A percentile compares a stretch with the other conserved stretches of the same genome.
phyloP scores from a whole-genome alignment of 2,888 invertebrate genomes.

The Pandemis cinnamomeana region DNA sequence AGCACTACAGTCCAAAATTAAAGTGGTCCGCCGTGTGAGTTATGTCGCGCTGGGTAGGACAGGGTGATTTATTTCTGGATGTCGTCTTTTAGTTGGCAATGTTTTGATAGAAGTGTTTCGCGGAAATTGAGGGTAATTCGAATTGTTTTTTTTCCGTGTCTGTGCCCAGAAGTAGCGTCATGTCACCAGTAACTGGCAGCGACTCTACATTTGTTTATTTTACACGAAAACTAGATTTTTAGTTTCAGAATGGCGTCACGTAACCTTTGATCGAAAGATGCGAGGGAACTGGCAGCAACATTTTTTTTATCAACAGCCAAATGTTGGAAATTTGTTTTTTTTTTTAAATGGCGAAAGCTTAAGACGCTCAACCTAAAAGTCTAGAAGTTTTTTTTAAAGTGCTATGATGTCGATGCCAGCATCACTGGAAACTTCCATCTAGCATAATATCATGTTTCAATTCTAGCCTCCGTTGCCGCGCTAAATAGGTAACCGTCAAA shows the following conservation, averaged over 20 bases:
- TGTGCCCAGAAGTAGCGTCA: background rate
- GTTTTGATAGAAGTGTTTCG: slow-evolving; percentile 40
- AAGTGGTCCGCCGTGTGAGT: background rate
- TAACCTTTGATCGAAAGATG: background rate
- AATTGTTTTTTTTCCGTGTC: slow-evolving; percentile 9
- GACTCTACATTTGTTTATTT: slow-evolving; percentile 8
- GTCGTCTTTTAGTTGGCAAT: slow-evolving; percentile 38
- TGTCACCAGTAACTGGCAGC: slow-evolving; percentile 5
- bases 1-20: slow-evolving; percentile 11
- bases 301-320: no score
- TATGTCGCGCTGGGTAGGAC: slow-evolving; percentile 2
- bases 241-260: background rate
- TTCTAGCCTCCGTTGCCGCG: background rate
- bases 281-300: background rate
- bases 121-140: slow-evolving; percentile 32
- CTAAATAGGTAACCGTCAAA: background rate
- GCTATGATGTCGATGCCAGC: no score
- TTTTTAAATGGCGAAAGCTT: no score
- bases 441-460: background rate
- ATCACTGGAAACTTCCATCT: no score
- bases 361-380: no score
- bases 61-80: slow-evolving; percentile 33
- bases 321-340: background rate
- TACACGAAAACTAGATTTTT: background rate
- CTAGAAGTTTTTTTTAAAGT: no score